A percentile compares a stretch with the other conserved stretches of the same genome.
phyloP scores from a whole-genome alignment of 92 coral and sea anemone genomes.

The Meandrina meandrites region DNA sequence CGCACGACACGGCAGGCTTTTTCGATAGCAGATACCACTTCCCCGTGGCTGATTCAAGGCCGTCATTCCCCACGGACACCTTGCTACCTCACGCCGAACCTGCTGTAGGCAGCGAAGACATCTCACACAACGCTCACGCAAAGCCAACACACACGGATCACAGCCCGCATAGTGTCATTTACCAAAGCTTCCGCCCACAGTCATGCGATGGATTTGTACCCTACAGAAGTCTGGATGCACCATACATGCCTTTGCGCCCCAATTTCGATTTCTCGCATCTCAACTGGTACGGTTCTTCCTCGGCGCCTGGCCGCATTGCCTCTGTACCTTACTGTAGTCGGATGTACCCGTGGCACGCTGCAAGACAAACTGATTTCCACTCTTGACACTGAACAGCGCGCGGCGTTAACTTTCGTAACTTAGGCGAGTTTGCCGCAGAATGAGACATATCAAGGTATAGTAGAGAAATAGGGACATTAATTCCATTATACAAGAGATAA shows the following conservation, averaged over 20 bases:
- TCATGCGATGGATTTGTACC: constrained; percentile 72
- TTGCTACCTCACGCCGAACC: constrained; percentile 50
- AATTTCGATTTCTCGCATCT: constrained; percentile 70
- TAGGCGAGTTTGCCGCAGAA: not conserved
- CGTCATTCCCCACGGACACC: constrained; percentile 53
- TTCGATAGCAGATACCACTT: constrained; percentile 63
- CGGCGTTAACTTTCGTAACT: not conserved
- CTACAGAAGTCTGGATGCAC: constrained; percentile 69
- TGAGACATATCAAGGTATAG: constrained; percentile 8
- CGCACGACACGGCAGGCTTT: constrained; percentile 65
- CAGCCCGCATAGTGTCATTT: constrained; percentile 42
- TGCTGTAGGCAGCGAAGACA: constrained; percentile 43
- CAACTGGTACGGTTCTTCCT: constrained; percentile 63
- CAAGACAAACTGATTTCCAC: constrained; percentile 42
- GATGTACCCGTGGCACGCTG: constrained; percentile 73
- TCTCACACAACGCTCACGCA: constrained; percentile 44
- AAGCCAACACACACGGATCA: constrained; percentile 42
- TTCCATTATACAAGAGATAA: not conserved
- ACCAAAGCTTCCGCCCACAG: constrained; percentile 69
- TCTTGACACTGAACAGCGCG: constrained; percentile 15
- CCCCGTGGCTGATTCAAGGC: constrained; percentile 60
- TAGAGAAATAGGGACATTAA: constrained; percentile 12
- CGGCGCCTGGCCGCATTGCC: constrained; percentile 58
- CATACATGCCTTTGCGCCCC: constrained; percentile 71
- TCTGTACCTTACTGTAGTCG: constrained; percentile 79